Conservation (phyloP, 2,888 invertebrate genomes). For the Drosophila macrospina region DNA sequence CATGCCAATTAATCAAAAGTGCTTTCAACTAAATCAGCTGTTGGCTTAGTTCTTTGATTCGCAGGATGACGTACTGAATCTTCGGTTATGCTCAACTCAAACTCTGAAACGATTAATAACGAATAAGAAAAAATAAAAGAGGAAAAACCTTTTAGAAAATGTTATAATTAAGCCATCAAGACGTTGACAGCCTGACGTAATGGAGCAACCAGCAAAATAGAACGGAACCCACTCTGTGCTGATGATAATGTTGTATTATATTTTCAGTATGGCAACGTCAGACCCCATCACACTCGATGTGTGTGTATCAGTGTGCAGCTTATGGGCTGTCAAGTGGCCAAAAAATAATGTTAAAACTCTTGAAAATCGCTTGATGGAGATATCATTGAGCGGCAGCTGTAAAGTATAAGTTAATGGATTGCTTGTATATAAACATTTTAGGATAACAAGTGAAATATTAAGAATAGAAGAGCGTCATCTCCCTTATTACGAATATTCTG, state of each 20-base stretch:
- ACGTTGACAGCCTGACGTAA: conserved; percentile 58
- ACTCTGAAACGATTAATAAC: conserved; percentile 54
- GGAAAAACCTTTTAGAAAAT: conserved; percentile 32
- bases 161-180: conserved; percentile 66
- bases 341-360: conserved; percentile 21
- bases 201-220: conserved; percentile 16
- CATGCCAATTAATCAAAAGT: conserved; percentile 63
- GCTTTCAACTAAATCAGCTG: conserved; percentile 41
- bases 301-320: conserved; percentile 35
- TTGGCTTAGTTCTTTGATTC: conserved; percentile 9
- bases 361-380: conserved; percentile 18
- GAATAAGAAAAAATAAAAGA: conserved; percentile 9
- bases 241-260: conserved; percentile 35
- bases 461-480: too few relatives aligned
- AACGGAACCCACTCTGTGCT: conserved; percentile 1
- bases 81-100: not conserved
- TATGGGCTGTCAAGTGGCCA: conserved; percentile 55
- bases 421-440: not conserved
- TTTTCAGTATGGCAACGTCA: not conserved
- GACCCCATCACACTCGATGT: not conserved
- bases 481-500: too few relatives aligned
- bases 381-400: conserved; percentile 30
- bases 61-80: conserved; percentile 8
- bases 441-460: not conserved
- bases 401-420: conserved; percentile 15